These are phyloP conservation scores for Cloeon dipterum DNA, from an alignment of 2,888 invertebrate genomes.

Conservation along the genomic window DNA sequence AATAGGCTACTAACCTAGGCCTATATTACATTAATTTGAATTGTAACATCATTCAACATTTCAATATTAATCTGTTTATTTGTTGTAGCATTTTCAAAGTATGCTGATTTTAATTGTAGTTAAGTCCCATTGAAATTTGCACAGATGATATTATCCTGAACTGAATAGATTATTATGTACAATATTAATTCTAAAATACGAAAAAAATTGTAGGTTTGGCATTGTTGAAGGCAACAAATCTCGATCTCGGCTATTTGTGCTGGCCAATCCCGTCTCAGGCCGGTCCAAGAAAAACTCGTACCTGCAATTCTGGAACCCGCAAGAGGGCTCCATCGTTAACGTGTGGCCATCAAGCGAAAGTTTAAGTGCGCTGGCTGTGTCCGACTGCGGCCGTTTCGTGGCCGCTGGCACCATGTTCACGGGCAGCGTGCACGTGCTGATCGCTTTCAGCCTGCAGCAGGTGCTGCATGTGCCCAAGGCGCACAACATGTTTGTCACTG, in stretches of 20 bases:
- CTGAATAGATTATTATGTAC: no score
- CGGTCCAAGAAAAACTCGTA: conserved; percentile 46
- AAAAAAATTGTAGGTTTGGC: conserved; percentile 41
- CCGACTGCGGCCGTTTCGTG: conserved; percentile 80
- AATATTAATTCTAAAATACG: no score
- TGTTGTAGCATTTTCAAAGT: no score
- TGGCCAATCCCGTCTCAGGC: conserved; percentile 58
- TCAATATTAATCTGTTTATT: no score
- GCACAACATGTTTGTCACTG: conserved; percentile 94
- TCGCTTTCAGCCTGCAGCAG: conserved; percentile 74
- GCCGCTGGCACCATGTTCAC: conserved; percentile 86
- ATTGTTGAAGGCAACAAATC: conserved; percentile 35
- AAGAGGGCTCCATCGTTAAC: conserved; percentile 30
- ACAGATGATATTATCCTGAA: background rate
- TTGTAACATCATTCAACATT: no score
- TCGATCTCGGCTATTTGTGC: conserved; percentile 41
- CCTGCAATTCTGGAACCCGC: conserved; percentile 55
- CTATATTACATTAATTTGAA: no score
- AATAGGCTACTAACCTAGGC: no score
- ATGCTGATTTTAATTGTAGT: no score
- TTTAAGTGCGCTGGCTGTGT: conserved; percentile 60
- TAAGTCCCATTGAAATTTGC: no score
- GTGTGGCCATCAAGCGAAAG: conserved; percentile 42
- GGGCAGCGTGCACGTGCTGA: conserved; percentile 73
- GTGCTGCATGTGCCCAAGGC: conserved; percentile 62